Percentiles rank a stretch among this genome's conserved stretches.
These are phyloP conservation scores for Caretta caretta DNA, from an alignment of 2,113 vertebrate genomes.

Conservation along the genomic window DNA sequence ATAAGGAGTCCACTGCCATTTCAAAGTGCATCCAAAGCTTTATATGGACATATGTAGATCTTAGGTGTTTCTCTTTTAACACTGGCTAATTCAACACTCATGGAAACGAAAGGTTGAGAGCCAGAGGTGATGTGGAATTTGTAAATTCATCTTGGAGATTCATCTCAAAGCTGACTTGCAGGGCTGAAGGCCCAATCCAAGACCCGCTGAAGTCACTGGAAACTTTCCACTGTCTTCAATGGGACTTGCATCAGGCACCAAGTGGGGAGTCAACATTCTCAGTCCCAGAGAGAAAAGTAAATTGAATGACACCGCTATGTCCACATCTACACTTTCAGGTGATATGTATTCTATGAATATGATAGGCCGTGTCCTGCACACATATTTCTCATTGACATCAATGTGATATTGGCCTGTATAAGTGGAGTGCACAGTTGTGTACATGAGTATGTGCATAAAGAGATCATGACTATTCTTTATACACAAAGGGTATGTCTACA, in stretches of 20 bases:
- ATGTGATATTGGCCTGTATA: neutral
- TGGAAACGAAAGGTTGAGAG: neutral
- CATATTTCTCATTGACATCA: neutral
- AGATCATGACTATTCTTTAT: neutral
- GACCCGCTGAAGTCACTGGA: neutral
- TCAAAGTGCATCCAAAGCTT: neutral
- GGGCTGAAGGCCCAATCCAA: neutral
- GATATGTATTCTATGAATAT: neutral
- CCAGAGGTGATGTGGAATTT: rapidly evolving
- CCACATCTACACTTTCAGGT: neutral
- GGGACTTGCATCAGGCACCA: neutral
- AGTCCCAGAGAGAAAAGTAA: neutral
- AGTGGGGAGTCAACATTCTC: neutral
- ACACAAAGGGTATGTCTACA: neutral
- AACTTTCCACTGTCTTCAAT: neutral
- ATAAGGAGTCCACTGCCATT: neutral
- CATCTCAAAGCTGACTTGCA: neutral
- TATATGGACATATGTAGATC: neutral
- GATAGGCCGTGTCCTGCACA: neutral
- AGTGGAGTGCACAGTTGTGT: neutral
- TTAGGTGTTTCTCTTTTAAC: neutral
- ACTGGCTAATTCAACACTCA: neutral
- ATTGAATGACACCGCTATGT: neutral
- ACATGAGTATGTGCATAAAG: neutral
- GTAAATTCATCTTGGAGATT: too few species aligned